Percentiles rank a stretch among this genome's conserved stretches.
These are phyloP conservation scores for Protobothrops mucrosquamatus DNA, from an alignment of 2,113 vertebrate genomes.

Conservation along the genomic window DNA sequence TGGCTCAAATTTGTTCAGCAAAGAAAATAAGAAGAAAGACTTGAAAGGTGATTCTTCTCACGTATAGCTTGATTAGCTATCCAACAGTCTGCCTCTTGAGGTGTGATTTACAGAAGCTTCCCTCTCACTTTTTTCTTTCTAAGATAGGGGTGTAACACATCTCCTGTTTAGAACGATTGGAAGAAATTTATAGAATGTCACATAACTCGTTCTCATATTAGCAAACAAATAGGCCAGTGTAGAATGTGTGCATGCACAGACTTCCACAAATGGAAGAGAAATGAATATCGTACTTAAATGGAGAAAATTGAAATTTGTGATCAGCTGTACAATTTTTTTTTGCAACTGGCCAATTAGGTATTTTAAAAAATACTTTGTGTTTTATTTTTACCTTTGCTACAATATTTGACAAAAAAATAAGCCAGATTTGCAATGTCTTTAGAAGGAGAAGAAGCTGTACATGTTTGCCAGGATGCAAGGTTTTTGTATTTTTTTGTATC, in stretches of 20 bases:
- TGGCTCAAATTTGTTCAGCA: conserved; percentile 30
- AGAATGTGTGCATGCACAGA: background rate
- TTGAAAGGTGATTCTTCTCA: conserved; percentile 25
- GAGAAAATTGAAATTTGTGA: background rate
- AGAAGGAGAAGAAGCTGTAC: background rate
- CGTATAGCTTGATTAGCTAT: conserved; percentile 25
- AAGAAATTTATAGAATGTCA: conserved; percentile 49
- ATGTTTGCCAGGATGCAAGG: background rate
- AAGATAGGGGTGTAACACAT: conserved; percentile 40
- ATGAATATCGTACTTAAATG: background rate
- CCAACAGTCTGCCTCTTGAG: conserved; percentile 36
- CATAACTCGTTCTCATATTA: conserved; percentile 54
- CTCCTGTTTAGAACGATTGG: conserved; percentile 38
- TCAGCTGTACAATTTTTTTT: conserved; percentile 3
- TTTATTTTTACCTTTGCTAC: background rate
- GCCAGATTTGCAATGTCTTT: background rate
- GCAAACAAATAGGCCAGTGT: conserved; percentile 37
- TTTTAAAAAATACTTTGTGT: background rate
- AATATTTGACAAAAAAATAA: background rate
- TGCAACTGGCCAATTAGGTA: background rate
- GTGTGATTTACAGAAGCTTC: conserved; percentile 26
- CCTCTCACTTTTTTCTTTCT: conserved; percentile 45
- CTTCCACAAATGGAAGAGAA: background rate
- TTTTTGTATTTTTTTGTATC: background rate
- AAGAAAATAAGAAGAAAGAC: conserved; percentile 37